Evolutionary conservation across 92 coral and sea anemone species (phyloP).

Genomic region (Montipora capitata): DNA sequence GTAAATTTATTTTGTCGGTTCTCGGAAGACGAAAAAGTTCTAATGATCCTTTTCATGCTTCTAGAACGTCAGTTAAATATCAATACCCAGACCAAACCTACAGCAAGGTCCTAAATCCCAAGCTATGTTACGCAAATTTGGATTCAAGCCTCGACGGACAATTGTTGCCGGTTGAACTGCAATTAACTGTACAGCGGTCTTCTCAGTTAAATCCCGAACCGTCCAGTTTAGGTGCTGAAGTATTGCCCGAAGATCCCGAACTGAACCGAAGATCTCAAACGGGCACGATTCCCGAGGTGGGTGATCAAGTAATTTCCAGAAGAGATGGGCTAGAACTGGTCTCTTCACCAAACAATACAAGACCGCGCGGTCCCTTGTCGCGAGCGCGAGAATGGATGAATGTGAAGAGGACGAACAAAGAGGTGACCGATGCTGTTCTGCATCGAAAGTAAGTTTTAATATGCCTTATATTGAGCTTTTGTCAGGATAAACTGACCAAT

Average conservation of each 20-base stretch:
- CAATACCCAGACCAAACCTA: neutral
- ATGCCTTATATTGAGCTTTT: too few relatives aligned
- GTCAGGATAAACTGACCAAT: too few relatives aligned
- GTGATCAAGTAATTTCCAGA: neutral
- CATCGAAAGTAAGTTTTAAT: conserved; percentile 30
- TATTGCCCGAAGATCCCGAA: neutral
- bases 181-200: neutral
- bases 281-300: conserved; percentile 17
- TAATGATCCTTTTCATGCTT: neutral
- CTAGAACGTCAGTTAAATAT: neutral
- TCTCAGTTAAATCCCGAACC: neutral
- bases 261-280: neutral
- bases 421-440: neutral
- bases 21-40: neutral
- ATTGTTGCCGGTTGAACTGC: neutral
- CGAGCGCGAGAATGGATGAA: conserved; percentile 32
- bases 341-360: neutral
- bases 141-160: neutral
- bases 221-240: neutral
- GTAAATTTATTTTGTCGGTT: neutral
- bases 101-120: neutral
- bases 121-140: neutral
- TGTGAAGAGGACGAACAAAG: conserved; percentile 9
- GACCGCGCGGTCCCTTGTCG: conserved; percentile 6
- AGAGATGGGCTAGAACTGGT: neutral